Conservation (phyloP, 2,888 invertebrate genomes). For the Syritta pipiens region DNA sequence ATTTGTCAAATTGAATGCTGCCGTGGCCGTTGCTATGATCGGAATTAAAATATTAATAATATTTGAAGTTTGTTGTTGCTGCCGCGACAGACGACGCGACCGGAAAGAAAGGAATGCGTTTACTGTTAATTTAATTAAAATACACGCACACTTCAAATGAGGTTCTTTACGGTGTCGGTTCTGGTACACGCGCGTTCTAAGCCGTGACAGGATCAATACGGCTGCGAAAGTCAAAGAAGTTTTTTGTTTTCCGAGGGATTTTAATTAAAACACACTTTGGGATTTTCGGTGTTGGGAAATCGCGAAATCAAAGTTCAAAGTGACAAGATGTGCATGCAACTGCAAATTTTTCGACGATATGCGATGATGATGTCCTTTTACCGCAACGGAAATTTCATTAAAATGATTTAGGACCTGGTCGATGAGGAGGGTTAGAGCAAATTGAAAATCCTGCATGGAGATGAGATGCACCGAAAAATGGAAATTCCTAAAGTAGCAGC, state of each 20-base stretch:
- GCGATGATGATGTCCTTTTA: slow-evolving; percentile 4
- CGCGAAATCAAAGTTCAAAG: slow-evolving; percentile 21
- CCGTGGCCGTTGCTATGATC: slow-evolving; percentile 47
- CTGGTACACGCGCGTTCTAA: neutral
- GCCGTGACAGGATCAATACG: slow-evolving; percentile 12
- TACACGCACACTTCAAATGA: slow-evolving; percentile 54
- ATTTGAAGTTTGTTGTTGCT: slow-evolving; percentile 29
- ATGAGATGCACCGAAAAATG: slow-evolving; percentile 3
- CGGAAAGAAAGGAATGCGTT: slow-evolving; percentile 48
- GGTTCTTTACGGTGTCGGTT: slow-evolving; percentile 31
- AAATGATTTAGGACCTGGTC: slow-evolving; percentile 46
- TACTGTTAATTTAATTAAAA: slow-evolving; percentile 62
- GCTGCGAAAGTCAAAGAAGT: slow-evolving; percentile 53
- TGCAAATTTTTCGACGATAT: slow-evolving; percentile 2
- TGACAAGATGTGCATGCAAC: neutral
- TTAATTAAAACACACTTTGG: slow-evolving; percentile 56
- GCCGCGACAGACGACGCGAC: neutral
- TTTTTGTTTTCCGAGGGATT: slow-evolving; percentile 31
- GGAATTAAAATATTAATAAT: slow-evolving; percentile 67
- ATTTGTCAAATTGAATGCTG: slow-evolving; percentile 67
- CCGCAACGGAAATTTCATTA: slow-evolving; percentile 47
- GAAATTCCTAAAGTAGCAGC: slow-evolving; percentile 16
- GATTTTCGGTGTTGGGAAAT: neutral
- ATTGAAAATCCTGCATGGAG: slow-evolving; percentile 20
- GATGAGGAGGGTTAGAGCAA: neutral